Base-by-base conservation (phyloP, 1,140 invertebrate species). In the Lepidurus packardi region DNA sequence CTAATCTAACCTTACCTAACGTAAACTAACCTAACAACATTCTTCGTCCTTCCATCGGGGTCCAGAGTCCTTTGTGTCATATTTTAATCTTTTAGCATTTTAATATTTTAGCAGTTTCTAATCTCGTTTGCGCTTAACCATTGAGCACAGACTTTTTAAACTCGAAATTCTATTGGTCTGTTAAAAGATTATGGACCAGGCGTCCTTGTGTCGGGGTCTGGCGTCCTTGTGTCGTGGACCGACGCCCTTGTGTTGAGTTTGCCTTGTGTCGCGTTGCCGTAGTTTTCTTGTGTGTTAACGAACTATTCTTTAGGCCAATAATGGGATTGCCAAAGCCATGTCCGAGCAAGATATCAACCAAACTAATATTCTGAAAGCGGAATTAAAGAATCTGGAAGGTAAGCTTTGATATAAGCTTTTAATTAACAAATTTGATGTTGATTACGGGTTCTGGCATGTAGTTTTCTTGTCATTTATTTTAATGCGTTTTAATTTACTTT, bases 321-420 rank as follows among this genome's bases (percentile, higher is more conserved):
- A 65, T 16, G 53, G 53, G 21, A 21, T 65, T 3, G 8, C 53
- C 16, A 65, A 65, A 65, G 16, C 53, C n/a, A 65, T 65, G 53
- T 65, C 53, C 21, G 53, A 65, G 53, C 53, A 65, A 65, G 53
- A 65, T 65, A 24, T 43, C 75, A 78, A 79, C 34, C 79, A 81
- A 43, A 75, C 76, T 73, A 80, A 81, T 65, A 78, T 75, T 43
- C 65, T 81, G 47, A 80, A 81, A 78, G 34, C 25, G 42, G 81
- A 82, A 73, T 78, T 81, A 24, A 80, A 80, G 13, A 81, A 82
- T 16, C 78, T 82, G 21, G 80, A 81, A 81, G 81, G 82, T 82
- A 78, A 73, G 43, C 73, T 65, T 13, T 21, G 1, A 65, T 13
- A 16, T 65, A 16, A 65, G 21, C 8, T 7, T 65, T 65, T 65